Evolutionary conservation across 2,888 invertebrate species (phyloP), one percentile per base, ranked within the genome.

Genomic region (Lasioglossum figueresi): DNA sequence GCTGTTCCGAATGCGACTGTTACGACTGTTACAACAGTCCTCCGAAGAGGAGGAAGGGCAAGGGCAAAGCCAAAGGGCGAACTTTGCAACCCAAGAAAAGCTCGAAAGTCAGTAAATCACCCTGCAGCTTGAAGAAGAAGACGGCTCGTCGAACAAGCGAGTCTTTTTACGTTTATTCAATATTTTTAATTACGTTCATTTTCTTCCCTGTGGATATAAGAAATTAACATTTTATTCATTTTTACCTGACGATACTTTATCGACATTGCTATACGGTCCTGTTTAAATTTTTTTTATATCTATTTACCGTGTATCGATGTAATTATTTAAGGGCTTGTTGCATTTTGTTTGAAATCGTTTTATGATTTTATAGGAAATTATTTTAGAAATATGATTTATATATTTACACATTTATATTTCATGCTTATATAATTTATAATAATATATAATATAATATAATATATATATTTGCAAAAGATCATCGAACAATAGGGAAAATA

Each of bases 11-110:
- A 1, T 70, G 40, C 34, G 68, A 73, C 2, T 76, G 72, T 19
- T 87, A 80, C 34, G 82, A 85, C 23, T 86, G 85, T 23, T 74
- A 14, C 56, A 8, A 56, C 16, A 59, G 45, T 4, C 31, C 73
- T 6, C 72, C 80, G 40, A 56, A 45, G 19, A 85, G 85, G 78
- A 79, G 73, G 23, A 34, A 19, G 27, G 68, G 43, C 10, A 86
- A 76, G 31, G 43, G 71, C n/a, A 84, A 76, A n/a, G 14, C 45
- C 23, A 86, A 79, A 66, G 16, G n/a, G 10, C 23, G 31, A n/a
- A 59, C 14, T 14, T 3, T 14, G 43, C n/a, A 2, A 4, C 0
- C 73, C 6, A 8, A 19, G 43, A 71, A 68, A 70, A 40, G 45
- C 4, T 27, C 27, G 8, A 27, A 76, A 40, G 3, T 74, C 19